Evolutionary conservation across 2,113 vertebrate species (phyloP).

Genomic region (Syngnathus typhle): DNA sequence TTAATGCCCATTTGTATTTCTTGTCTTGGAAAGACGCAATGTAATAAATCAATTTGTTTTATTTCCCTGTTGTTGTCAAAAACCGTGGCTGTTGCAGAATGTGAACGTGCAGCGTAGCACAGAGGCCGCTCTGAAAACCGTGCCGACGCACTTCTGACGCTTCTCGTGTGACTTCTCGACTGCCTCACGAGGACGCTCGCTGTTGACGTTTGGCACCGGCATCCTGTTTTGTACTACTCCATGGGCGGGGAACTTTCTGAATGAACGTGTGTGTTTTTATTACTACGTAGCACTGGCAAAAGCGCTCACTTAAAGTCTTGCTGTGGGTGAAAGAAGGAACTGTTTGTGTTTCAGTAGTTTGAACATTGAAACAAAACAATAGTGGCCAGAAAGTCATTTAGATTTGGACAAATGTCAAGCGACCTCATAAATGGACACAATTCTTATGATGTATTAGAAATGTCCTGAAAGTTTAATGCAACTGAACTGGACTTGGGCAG

Average conservation of each 20-base stretch:
- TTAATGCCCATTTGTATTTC: not conserved
- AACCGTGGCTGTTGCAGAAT: constrained; percentile 68
- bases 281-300: not conserved
- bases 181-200: not conserved
- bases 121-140: constrained; percentile 81
- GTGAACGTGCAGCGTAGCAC: constrained; percentile 77
- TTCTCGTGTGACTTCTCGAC: not conserved
- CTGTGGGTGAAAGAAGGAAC: not conserved
- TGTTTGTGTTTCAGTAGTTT: not conserved
- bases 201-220: not conserved
- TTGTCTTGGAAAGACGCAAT: constrained; percentile 26
- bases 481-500: not conserved
- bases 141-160: constrained; percentile 77
- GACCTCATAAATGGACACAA: not conserved
- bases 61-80: constrained; percentile 7
- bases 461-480: not conserved
- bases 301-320: not conserved
- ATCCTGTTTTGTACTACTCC: not conserved
- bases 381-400: not conserved
- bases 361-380: not conserved
- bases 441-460: not conserved
- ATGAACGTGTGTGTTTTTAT: not conserved
- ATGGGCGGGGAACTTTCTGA: not conserved
- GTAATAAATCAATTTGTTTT: constrained; percentile 15
- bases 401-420: not conserved